Conservation (phyloP, 2,888 invertebrate species). For the Anthrax anthrax region DNA sequence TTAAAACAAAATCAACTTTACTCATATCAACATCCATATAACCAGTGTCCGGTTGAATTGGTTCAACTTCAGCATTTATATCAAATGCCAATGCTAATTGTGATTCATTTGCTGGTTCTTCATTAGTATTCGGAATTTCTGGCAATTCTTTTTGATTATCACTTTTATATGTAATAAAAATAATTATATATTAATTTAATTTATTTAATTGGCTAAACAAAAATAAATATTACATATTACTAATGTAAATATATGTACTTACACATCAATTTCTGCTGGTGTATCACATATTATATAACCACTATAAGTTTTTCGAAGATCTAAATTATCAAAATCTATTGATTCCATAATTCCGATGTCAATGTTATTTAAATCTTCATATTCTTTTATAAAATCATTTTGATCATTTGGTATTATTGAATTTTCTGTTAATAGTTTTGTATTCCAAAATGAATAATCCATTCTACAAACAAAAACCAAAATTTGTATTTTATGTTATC, state of each 20-base stretch:
- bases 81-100: conserved; percentile 48
- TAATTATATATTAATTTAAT: too few species aligned
- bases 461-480: conserved; percentile 13
- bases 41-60: conserved; percentile 36
- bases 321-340: conserved; percentile 16
- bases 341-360: conserved; percentile 19
- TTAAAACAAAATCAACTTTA: conserved; percentile 3
- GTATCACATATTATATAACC: conserved; percentile 29
- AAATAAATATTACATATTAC: neutral
- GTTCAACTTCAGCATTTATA: conserved; percentile 47
- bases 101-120: conserved; percentile 28
- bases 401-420: conserved; percentile 6
- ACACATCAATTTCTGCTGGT: conserved; percentile 22
- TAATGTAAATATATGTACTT: neutral
- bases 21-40: conserved; percentile 33
- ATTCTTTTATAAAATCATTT: conserved; percentile 4
- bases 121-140: neutral
- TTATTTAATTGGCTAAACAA: too few species aligned
- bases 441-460: conserved; percentile 25
- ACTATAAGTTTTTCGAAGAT: conserved; percentile 24
- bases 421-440: conserved; percentile 18
- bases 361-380: conserved; percentile 10
- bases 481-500: too few species aligned
- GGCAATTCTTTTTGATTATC: neutral
- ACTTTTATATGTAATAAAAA: too few species aligned